Conservation (phyloP, 1,140 invertebrate species). For the Panulirus ornatus region DNA sequence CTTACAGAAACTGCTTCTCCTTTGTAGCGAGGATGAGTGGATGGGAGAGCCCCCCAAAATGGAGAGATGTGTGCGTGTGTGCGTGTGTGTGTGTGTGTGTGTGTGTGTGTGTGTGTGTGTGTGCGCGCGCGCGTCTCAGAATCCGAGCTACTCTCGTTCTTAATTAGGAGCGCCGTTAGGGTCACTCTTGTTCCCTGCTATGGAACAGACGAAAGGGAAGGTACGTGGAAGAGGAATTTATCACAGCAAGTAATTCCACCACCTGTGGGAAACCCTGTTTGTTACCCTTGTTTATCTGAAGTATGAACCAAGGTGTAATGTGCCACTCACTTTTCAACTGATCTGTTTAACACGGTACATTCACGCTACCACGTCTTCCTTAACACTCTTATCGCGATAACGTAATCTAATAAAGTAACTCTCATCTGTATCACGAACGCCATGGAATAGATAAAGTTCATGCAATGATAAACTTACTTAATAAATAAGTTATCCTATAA, state of each 20-base stretch:
- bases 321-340: not conserved
- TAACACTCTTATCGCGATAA: no score
- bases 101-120: conserved; percentile 33
- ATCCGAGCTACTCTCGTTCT: conserved; percentile 6
- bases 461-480: no score
- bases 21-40: conserved; percentile 60
- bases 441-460: no score
- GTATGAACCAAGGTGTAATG: conserved; percentile 28
- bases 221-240: conserved; percentile 46
- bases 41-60: conserved; percentile 39
- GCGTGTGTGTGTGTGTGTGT: conserved; percentile 40
- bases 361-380: no score
- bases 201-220: not conserved
- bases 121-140: conserved; percentile 42
- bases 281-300: conserved; percentile 31
- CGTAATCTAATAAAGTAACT: no score
- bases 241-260: conserved; percentile 51
- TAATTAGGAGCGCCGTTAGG: conserved; percentile 15
- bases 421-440: no score
- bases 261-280: conserved; percentile 28
- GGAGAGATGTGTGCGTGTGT: conserved; percentile 52
- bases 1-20: conserved; percentile 70
- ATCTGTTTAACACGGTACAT: not conserved
- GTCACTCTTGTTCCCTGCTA: conserved; percentile 25
- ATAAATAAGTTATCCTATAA: no score